Base-by-base conservation (phyloP, 2,888 invertebrate species). In the Tipula unca region DNA sequence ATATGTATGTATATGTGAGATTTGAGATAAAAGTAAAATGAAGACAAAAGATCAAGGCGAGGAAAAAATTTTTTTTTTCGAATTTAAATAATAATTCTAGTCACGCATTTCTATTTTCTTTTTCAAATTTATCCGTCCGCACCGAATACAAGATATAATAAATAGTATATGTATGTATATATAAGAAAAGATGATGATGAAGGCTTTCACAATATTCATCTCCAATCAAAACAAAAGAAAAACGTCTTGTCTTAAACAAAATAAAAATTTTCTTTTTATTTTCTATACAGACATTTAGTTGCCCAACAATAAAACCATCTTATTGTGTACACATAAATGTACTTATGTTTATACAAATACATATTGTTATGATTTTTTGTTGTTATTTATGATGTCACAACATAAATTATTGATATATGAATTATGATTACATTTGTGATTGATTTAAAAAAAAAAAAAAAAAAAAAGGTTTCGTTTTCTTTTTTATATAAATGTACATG, bases 61-160 rank as follows among this genome's bases (percentile, higher is more conserved):
- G 25, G 25, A 69, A 69, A 69, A 69, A 0, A 48, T 48, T 48
- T 48, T 48, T 48, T 10, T 39, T 39, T 39, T 54, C 17, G 48
- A 6, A 54, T 54, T 54, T 17, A 54, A 69, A 69, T 69, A 69
- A 25, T 25, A 69, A 69, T 69, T 69, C 69, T 69, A 69, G 69
- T 69, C 69, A 69, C 69, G 69, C 69, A 69, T 69, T 69, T 69
- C 69, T 69, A 69, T 69, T 69, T 69, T 69, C 69, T 69, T 69
- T 48, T 48, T 48, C 69, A 25, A 69, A 69, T 25, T 69, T 69
- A 69, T 69, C 69, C 69, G 25, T 69, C 25, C 69, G 25, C 25
- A 69, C 48, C 3, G 48, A 3, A 48, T 1, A 39, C 13, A 48
- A n/a, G 17, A 48, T 48, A 10, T 17, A 39, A 39, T 1, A n/a